Evolutionary conservation across 2,888 invertebrate species (phyloP).

Genomic region (Pocota personata): DNA sequence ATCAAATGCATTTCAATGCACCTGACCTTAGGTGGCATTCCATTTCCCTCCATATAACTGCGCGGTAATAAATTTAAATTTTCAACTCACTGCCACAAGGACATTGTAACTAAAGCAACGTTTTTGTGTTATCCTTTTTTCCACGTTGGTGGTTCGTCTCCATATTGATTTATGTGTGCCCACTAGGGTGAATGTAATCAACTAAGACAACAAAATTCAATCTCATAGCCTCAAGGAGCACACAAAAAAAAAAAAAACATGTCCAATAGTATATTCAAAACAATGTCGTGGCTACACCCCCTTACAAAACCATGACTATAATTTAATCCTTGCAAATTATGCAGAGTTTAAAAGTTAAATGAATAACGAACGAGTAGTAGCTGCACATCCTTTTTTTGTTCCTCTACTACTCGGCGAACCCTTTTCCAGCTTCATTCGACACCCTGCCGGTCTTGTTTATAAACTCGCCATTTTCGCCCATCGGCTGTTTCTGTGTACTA

Average conservation of each 20-base stretch:
- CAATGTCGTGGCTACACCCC: slow-evolving; percentile 66
- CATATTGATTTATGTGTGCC: slow-evolving; percentile 70
- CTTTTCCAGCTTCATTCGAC: slow-evolving; percentile 22
- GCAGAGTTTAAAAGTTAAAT: slow-evolving; percentile 74
- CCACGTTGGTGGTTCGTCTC: slow-evolving; percentile 39
- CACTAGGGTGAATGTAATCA: slow-evolving; percentile 63
- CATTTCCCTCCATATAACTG: slow-evolving; percentile 5
- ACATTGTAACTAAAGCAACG: slow-evolving; percentile 23
- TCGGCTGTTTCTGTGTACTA: slow-evolving; percentile 65
- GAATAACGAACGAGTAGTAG: slow-evolving; percentile 71
- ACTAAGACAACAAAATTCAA: slow-evolving; percentile 72
- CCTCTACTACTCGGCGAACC: neutral
- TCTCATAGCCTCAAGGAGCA: slow-evolving; percentile 61
- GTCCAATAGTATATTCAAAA: slow-evolving; percentile 52
- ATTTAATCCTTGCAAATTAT: slow-evolving; percentile 74
- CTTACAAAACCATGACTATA: slow-evolving; percentile 68
- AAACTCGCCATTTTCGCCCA: slow-evolving; percentile 68
- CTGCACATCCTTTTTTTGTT: slow-evolving; percentile 48
- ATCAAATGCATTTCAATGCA: slow-evolving; percentile 52
- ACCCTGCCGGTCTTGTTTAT: slow-evolving; percentile 53
- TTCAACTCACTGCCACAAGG: slow-evolving; percentile 16
- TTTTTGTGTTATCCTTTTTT: slow-evolving; percentile 28
- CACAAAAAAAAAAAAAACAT: slow-evolving; percentile 2
- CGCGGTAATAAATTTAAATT: slow-evolving; percentile 60
- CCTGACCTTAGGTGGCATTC: slow-evolving; percentile 62